Evolutionary conservation across 1,140 invertebrate genomes (phyloP).

Genomic region (Monomorium pharaonis): DNA sequence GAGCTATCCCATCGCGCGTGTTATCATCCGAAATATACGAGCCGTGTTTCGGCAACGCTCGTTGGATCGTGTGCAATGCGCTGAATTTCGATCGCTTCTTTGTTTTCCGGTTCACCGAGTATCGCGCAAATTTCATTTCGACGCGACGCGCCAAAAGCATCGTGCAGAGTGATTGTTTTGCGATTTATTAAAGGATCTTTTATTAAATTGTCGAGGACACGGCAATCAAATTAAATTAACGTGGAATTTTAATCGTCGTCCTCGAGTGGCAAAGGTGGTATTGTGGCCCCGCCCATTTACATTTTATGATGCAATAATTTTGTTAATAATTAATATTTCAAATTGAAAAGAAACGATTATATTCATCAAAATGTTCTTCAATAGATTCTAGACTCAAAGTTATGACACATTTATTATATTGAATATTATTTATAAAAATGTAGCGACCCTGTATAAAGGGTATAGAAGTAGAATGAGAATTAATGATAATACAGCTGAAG

Average conservation of each 20-base stretch:
- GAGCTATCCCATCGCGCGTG: neutral
- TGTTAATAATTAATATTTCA: too few species aligned
- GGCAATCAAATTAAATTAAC: neutral
- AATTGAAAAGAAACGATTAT: too few species aligned
- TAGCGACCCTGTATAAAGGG: too few species aligned
- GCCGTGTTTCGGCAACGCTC: constrained; percentile 9
- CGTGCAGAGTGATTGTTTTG: neutral
- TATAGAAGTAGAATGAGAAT: too few species aligned
- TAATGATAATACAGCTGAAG: too few species aligned
- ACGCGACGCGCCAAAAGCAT: neutral
- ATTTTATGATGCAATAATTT: too few species aligned
- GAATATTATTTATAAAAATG: too few species aligned
- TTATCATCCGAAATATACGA: constrained; percentile 51
- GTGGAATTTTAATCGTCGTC: neutral
- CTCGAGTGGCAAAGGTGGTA: too few species aligned
- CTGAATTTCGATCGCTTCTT: neutral
- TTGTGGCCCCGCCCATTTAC: too few species aligned
- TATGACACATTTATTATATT: too few species aligned
- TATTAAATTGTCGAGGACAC: neutral
- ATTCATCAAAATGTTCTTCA: too few species aligned
- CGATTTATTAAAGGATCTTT: neutral
- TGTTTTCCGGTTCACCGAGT: neutral
- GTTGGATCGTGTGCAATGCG: neutral
- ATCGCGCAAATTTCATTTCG: constrained; percentile 6
- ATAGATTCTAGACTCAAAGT: too few species aligned